Evolutionary conservation across 2,888 invertebrate genomes (phyloP).

Genomic region (Tetragonula carbonaria): DNA sequence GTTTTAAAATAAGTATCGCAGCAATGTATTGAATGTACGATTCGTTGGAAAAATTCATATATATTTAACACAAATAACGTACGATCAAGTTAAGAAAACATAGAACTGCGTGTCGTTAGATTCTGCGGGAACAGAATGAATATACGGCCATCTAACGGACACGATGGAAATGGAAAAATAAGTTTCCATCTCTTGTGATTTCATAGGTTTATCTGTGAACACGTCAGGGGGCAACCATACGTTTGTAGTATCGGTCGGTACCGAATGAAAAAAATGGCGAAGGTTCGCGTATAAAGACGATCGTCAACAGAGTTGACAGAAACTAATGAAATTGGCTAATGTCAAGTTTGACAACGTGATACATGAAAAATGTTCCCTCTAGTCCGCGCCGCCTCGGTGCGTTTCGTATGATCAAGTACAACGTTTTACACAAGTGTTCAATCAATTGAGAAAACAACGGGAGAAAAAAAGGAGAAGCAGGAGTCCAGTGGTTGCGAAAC

Average conservation of each 20-base stretch:
- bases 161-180: conserved; percentile 29
- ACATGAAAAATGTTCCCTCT: conserved; percentile 64
- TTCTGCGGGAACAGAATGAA: conserved; percentile 1
- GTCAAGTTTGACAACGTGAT: conserved; percentile 65
- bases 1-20: neutral
- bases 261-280: conserved; percentile 70
- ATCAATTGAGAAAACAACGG: conserved; percentile 45
- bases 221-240: conserved; percentile 51
- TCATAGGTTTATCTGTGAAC: conserved; percentile 57
- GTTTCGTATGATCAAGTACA: conserved; percentile 65
- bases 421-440: conserved; percentile 33
- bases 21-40: neutral
- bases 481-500: conserved; percentile 75
- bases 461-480: conserved; percentile 38
- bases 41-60: neutral
- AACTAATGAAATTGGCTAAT: conserved; percentile 66
- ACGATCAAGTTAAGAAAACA: neutral
- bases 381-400: conserved; percentile 59
- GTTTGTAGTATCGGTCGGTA: conserved; percentile 33
- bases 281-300: conserved; percentile 63
- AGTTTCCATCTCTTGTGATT: conserved; percentile 38
- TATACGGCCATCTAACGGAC: conserved; percentile 60
- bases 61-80: neutral
- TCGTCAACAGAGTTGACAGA: conserved; percentile 67
- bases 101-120: neutral